Conservation (phyloP, 1,140 invertebrate genomes). For the Ceratoteleas bidentatus region DNA sequence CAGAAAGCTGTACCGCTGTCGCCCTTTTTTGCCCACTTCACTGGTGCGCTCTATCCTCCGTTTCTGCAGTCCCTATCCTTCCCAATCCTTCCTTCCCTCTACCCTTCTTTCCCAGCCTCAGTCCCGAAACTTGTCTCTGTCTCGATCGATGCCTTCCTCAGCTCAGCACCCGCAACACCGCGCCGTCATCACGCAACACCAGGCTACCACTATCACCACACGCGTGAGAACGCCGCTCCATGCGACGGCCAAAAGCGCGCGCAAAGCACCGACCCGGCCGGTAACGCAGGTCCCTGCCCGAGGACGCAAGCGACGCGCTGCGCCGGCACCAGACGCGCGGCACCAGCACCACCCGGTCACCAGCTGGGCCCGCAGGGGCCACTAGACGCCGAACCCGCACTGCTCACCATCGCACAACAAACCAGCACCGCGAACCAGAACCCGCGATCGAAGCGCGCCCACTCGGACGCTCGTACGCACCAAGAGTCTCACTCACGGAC, state of each 20-base stretch:
- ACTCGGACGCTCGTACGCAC: conserved; percentile 13
- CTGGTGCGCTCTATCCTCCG: conserved; percentile 8
- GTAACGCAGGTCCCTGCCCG: conserved; percentile 51
- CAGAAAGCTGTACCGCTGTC: conserved; percentile 40
- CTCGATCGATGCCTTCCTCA: conserved; percentile 8
- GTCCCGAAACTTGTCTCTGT: conserved; percentile 13
- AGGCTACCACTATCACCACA: conserved; percentile 37
- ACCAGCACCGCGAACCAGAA: conserved; percentile 10
- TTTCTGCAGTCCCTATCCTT: not conserved
- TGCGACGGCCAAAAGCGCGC: conserved; percentile 52
- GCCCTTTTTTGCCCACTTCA: not conserved
- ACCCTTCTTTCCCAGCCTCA: conserved; percentile 14
- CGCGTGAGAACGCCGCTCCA: conserved; percentile 64
- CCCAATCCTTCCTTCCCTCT: no score
- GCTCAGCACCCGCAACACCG: conserved; percentile 34
- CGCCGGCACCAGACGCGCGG: conserved; percentile 4
- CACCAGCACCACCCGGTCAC: conserved; percentile 10
- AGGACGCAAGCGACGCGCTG: conserved; percentile 58
- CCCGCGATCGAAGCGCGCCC: conserved; percentile 24
- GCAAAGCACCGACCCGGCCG: conserved; percentile 46
- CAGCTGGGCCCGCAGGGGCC: conserved; percentile 5
- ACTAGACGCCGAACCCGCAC: not conserved
- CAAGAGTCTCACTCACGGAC: not conserved
- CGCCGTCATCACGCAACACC: conserved; percentile 52
- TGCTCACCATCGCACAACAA: conserved; percentile 50